Base-by-base conservation (phyloP, 1,140 invertebrate genomes). In the Manduca sexta region DNA sequence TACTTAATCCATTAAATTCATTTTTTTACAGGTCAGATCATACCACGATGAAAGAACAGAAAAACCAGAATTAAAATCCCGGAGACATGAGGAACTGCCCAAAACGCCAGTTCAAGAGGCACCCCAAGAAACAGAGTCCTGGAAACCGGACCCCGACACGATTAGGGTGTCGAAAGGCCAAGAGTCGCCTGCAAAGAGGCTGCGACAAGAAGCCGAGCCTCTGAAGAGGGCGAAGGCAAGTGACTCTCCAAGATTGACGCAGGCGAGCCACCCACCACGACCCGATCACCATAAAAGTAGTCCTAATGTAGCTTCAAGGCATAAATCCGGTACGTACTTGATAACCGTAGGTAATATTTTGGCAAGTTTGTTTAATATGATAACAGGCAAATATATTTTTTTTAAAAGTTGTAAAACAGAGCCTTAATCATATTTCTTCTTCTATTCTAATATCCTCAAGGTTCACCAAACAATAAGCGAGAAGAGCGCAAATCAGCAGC, bases 211-310 rank as follows among this genome's bases (percentile, higher is more conserved):
- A 42, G 82, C 79, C 0, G 82, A 85, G 29, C 82, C 82, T 0
- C 40, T 85, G 7, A 85, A 85, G 49, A 70, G 82, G 33, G 81
- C 81, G 10, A 81, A 82, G 31, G 77, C 77, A 3, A 74, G 73
- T 0, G 81, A 84, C 16, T 81, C 81, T 0, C 81, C 78, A 0
- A 64, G 73, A 29, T 49, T 84, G 6, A 70, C 69, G 15, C 81
- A 84, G 14, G 74, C 77, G 0, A 49, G 65, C 2, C 70, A 69
- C 33, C 49, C 61, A 26, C 59, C 69, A 0, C 59, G 70, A 16
- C 79, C 79, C 11, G 64, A 76, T 26, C 82, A 85, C 47, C 64
- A 85, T 39, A 85, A 85, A 37, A 85, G 82, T 42, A 85, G 79
- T 49, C 82, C 82, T n/a, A 85, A 85, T 50, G 82, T 85, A 12